Percentiles rank a stretch among this genome's conserved stretches.
Conservation (phyloP, 2,797 vertebrate genomes). For the Distichodus sexfasciatus region DNA sequence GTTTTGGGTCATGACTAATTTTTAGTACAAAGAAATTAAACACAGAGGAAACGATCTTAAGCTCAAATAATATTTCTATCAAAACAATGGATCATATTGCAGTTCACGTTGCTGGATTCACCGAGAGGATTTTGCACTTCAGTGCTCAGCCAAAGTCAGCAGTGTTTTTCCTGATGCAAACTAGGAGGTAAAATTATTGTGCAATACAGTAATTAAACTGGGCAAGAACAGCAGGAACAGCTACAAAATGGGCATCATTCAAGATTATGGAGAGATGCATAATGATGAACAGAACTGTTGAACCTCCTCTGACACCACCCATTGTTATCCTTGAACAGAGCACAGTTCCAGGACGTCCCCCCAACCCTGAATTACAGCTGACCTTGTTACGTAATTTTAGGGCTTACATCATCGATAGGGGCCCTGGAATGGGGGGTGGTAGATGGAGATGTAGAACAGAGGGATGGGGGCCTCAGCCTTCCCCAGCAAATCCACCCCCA, state of each 20-base stretch:
- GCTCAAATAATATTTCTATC: too few species aligned
- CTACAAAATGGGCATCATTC: not conserved
- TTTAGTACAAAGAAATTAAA: too few species aligned
- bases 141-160: too few species aligned
- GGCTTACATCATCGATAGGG: conserved; percentile 49
- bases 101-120: too few species aligned
- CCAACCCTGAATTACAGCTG: conserved; percentile 40
- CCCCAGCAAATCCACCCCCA: conserved; percentile 3
- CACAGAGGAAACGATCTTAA: too few species aligned
- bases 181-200: not conserved
- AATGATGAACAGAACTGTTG: conserved; percentile 1
- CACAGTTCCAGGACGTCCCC: conserved; percentile 18
- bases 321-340: conserved; percentile 1
- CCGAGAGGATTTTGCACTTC: too few species aligned
- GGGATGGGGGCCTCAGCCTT: conserved; percentile 29
- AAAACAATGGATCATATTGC: too few species aligned
- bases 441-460: conserved; percentile 23
- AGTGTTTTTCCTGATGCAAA: not conserved
- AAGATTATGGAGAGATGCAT: not conserved
- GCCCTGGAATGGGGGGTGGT: conserved; percentile 30
- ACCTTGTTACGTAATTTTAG: conserved; percentile 39
- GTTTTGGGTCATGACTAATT: too few species aligned
- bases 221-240: not conserved
- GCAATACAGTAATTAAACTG: not conserved
- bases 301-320: conserved; percentile 1